Evolutionary conservation across 2,113 vertebrate species (phyloP).

Genomic region (Scartelaos histophorus): DNA sequence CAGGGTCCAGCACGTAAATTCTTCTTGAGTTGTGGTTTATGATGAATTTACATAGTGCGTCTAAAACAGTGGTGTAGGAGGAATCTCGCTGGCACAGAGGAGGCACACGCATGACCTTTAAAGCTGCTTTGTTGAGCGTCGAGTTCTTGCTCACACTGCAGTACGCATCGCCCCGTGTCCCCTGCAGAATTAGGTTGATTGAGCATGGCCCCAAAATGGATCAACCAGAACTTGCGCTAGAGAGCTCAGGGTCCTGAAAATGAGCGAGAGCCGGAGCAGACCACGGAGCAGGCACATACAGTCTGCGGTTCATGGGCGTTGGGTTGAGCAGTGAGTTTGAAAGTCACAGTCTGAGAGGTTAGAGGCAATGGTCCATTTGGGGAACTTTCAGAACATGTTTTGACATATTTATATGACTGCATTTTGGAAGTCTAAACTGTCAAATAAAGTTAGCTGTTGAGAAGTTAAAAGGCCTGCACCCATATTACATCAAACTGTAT

Average conservation of each 20-base stretch:
- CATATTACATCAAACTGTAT: too few species aligned
- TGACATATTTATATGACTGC: not conserved
- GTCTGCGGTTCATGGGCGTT: constrained; percentile 29
- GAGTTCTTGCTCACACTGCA: constrained; percentile 69
- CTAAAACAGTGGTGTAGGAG: constrained; percentile 53
- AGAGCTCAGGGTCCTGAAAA: constrained; percentile 56
- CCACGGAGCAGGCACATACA: constrained; percentile 47
- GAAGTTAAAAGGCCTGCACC: not conserved
- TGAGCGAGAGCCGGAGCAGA: constrained; percentile 35
- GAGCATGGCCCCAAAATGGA: constrained; percentile 73
- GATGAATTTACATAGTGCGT: constrained; percentile 65
- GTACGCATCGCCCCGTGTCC: constrained; percentile 45
- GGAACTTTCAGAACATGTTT: constrained; percentile 32
- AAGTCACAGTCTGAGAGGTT: constrained; percentile 41
- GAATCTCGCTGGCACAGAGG: constrained; percentile 51
- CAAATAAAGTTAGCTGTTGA: not conserved
- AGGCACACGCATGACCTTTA: constrained; percentile 74
- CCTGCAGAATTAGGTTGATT: constrained; percentile 73
- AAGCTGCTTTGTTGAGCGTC: constrained; percentile 74
- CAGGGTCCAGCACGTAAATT: constrained; percentile 60
- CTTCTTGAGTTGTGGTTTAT: constrained; percentile 50
- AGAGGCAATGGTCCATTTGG: constrained; percentile 20
- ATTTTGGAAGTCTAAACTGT: not conserved
- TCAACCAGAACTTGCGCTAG: constrained; percentile 61
- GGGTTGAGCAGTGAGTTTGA: constrained; percentile 40